Evolutionary conservation across 2,113 vertebrate genomes (phyloP).

Genomic region (Larimichthys crocea): DNA sequence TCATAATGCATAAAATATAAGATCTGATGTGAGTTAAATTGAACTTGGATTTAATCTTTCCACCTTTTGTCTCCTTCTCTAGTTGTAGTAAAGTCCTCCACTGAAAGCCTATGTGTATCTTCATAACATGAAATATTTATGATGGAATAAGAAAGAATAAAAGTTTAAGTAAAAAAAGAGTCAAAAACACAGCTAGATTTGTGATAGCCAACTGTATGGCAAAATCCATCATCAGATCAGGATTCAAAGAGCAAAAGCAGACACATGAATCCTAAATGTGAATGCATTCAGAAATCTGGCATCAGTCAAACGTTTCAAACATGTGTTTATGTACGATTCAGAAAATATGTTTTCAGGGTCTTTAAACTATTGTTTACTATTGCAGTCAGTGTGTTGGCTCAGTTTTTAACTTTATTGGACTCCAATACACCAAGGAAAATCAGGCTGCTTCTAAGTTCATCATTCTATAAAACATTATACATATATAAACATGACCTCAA

Average conservation of each 20-base stretch:
- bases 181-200: neutral
- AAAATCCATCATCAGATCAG: neutral
- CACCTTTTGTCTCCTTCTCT: neutral
- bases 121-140: neutral
- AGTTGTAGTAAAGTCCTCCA: neutral
- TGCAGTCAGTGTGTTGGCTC: neutral
- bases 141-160: too few species aligned
- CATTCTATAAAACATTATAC: neutral
- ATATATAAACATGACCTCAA: neutral
- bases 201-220: neutral
- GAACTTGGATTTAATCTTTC: slow-evolving; percentile 22
- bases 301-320: too few species aligned
- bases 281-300: too few species aligned
- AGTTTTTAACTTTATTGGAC: neutral
- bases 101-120: neutral
- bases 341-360: too few species aligned
- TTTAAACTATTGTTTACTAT: too few species aligned
- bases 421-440: neutral
- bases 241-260: neutral
- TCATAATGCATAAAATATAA: neutral
- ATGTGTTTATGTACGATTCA: too few species aligned
- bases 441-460: neutral
- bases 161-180: neutral
- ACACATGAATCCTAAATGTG: too few species aligned
- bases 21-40: neutral